phyloP scores from a whole-genome alignment of 2,797 vertebrate genomes.

The Mus caroli region DNA sequence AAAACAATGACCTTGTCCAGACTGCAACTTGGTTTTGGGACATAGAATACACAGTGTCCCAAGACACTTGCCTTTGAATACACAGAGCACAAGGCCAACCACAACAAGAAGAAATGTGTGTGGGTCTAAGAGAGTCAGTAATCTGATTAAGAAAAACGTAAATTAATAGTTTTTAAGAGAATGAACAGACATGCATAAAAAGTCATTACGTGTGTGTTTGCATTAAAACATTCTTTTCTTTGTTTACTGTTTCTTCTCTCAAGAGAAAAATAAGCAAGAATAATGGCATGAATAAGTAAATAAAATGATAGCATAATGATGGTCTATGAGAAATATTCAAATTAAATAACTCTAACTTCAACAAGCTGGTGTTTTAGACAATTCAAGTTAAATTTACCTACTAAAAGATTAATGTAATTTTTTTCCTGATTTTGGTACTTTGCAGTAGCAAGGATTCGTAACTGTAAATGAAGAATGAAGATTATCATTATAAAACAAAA shows the following conservation, averaged over 20 bases:
- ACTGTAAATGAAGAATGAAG: slow-evolving; percentile 3
- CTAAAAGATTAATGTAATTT: neutral
- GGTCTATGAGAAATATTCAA: neutral
- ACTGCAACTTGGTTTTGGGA: no score
- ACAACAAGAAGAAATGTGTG: neutral
- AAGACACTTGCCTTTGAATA: no score
- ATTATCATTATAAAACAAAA: slow-evolving; percentile 39
- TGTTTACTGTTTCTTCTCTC: neutral
- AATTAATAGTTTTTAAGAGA: neutral
- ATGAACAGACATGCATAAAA: neutral
- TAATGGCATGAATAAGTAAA: neutral
- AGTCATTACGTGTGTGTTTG: neutral
- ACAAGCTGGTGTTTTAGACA: neutral
- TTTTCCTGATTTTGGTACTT: neutral
- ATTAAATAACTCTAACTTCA: neutral
- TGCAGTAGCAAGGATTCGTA: neutral
- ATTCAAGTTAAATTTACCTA: neutral
- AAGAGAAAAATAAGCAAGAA: neutral
- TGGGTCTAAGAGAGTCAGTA: neutral
- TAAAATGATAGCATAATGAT: neutral
- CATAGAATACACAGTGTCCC: no score
- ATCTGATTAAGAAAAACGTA: neutral
- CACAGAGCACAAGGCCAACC: no score
- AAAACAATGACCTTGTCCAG: no score
- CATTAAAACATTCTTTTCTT: neutral